Evolutionary conservation across 2,797 vertebrate species (phyloP), one percentile per base, ranked within the genome.

Genomic region (Cynopterus sphinx): DNA sequence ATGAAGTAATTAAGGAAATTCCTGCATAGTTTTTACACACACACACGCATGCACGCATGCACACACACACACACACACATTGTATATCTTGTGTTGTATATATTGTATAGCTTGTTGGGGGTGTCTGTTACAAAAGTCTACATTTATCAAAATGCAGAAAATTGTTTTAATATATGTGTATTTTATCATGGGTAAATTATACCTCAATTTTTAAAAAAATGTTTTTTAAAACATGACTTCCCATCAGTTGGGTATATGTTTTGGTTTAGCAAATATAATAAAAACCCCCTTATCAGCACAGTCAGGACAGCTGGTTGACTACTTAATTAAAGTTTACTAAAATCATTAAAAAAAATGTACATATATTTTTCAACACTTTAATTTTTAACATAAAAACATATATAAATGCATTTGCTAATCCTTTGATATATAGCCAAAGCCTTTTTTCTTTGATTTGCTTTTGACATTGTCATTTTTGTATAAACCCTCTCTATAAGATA

Each of bases 141-240:
- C 19, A 43, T 39, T 67, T 24, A 19, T 87, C 53, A 94, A 87
- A 90, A 75, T 90, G 24, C 51, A 94, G 74, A 82, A n/a, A 92
- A 73, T 41, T 46, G 41, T n/a, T 22, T 75, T 95, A 78, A 92
- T 21, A n/a, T 49, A 41, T 61, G 31, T 59, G 21, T 53, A 65
- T 79, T 92, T 95, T 77, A 61, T 36, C 53, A 13, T 21, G 77
- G 65, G 59, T 49, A 81, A 87, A 77, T 39, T 92, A 71, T 33
- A 90, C 49, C 21, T 92, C 59, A 63, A 39, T 19, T 89, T 89
- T 39, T 73, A 97, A 90, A 92, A 74, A 59, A 39, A 4, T 68
- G 46, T 33, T 92, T 75, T 57, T 89, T 19, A 84, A 94, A 88
- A 68, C n/a, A 43, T 59, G n/a, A 92, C 70, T 71, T 82, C 53